phyloP scores from a whole-genome alignment of 2,888 invertebrate species.

The Sarcophaga rosellei region DNA sequence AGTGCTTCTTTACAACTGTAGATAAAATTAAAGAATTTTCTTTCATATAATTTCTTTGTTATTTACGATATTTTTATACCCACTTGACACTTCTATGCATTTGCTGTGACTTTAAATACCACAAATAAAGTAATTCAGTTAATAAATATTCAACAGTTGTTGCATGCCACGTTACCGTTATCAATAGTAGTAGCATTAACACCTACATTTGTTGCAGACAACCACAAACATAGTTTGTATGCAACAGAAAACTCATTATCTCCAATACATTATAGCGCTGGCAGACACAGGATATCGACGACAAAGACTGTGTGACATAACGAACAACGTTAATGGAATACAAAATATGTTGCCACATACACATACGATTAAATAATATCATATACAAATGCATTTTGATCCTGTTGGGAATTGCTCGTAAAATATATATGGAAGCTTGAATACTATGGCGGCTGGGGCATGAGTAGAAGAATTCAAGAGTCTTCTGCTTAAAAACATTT shows the following conservation, averaged over 20 bases:
- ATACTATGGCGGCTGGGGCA: neutral
- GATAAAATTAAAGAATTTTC: neutral
- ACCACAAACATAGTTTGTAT: slow-evolving; percentile 15
- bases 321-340: slow-evolving; percentile 37
- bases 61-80: neutral
- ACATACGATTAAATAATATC: neutral
- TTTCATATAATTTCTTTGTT: neutral
- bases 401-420: neutral
- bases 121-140: neutral
- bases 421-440: neutral
- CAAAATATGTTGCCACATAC: slow-evolving; percentile 35
- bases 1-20: neutral
- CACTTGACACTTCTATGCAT: neutral
- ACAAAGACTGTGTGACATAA: neutral
- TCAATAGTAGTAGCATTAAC: neutral
- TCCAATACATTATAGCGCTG: slow-evolving; percentile 8
- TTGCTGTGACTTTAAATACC: neutral
- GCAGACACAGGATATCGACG: neutral
- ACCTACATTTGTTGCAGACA: slow-evolving; percentile 4
- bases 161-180: neutral
- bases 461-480: too few relatives aligned
- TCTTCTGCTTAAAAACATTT: too few relatives aligned
- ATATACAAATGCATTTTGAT: neutral
- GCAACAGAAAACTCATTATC: slow-evolving; percentile 37
- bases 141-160: slow-evolving; percentile 20